These are phyloP conservation scores for Ceratina australensis DNA, from an alignment of 1,140 invertebrate genomes.

Conservation along the genomic window DNA sequence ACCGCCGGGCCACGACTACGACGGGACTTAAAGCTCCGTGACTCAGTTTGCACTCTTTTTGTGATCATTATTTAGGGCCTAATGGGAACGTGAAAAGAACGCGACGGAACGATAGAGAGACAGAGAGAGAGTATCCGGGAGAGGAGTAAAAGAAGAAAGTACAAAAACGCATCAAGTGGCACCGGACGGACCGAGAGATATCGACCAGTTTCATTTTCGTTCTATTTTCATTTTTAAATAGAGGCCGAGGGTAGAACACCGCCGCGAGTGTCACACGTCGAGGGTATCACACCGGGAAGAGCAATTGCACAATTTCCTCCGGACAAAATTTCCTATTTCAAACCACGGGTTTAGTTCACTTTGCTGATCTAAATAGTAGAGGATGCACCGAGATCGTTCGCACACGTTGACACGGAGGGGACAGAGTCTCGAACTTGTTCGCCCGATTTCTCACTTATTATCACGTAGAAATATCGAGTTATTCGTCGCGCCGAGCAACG, in stretches of 20 bases:
- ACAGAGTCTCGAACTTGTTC: background rate
- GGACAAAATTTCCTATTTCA: too few relatives aligned
- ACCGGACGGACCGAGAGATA: constrained; percentile 5
- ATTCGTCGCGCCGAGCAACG: background rate
- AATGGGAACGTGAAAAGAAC: background rate
- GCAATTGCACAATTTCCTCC: constrained; percentile 38
- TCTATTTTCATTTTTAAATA: constrained; percentile 12
- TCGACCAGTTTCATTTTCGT: constrained; percentile 20
- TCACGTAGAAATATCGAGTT: constrained; percentile 16
- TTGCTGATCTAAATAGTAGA: background rate
- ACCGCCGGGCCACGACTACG: constrained; percentile 71
- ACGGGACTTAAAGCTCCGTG: constrained; percentile 61
- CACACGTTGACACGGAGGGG: background rate
- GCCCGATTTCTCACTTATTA: constrained; percentile 9
- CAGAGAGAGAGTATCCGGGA: background rate
- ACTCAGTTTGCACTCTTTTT: background rate
- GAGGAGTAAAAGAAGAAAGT: constrained; percentile 37
- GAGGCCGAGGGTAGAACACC: constrained; percentile 13
- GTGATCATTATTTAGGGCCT: background rate
- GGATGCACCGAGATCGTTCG: constrained; percentile 22
- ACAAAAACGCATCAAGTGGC: constrained; percentile 47
- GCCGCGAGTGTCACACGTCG: constrained; percentile 34
- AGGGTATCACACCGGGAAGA: constrained; percentile 8
- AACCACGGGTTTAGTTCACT: background rate
- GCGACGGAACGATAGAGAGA: too few relatives aligned